Conservation (phyloP, 2,113 vertebrate species). For the Indri indri region DNA sequence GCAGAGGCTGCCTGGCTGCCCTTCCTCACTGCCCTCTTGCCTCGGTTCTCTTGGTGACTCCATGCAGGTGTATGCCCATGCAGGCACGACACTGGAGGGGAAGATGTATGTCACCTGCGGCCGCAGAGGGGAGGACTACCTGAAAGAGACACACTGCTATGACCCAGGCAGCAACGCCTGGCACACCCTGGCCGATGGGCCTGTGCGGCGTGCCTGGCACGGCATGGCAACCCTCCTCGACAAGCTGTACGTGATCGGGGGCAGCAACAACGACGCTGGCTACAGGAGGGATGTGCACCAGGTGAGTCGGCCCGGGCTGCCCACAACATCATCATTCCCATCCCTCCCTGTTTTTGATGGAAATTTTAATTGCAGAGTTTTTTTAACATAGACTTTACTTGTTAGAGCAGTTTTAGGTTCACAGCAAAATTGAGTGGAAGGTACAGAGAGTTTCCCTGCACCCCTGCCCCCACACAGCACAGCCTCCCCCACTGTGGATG, state of each 20-base stretch:
- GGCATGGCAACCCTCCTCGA: conserved; percentile 91
- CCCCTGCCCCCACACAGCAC: not conserved
- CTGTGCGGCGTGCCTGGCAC: conserved; percentile 94
- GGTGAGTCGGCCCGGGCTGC: conserved; percentile 82
- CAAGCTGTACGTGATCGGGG: conserved; percentile 93
- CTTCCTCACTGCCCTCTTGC: not conserved
- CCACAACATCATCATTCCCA: not conserved
- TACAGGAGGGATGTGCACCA: conserved; percentile 94
- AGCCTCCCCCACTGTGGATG: accelerated
- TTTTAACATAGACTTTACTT: not conserved
- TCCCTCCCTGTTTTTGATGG: not conserved
- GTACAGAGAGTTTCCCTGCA: not conserved
- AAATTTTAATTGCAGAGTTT: not conserved
- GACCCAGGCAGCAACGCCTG: conserved; percentile 89
- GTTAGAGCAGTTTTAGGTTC: not conserved
- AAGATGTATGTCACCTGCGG: conserved; percentile 96
- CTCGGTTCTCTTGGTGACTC: not conserved
- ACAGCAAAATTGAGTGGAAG: not conserved
- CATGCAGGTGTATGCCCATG: conserved; percentile 94
- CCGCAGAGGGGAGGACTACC: conserved; percentile 90
- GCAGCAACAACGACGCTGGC: conserved; percentile 93
- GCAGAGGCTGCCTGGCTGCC: not conserved
- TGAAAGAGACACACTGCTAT: conserved; percentile 93
- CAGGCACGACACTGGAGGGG: conserved; percentile 89
- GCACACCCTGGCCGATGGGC: conserved; percentile 88